Evolutionary conservation across 1,140 invertebrate species (phyloP).

Genomic region (Popillia japonica): DNA sequence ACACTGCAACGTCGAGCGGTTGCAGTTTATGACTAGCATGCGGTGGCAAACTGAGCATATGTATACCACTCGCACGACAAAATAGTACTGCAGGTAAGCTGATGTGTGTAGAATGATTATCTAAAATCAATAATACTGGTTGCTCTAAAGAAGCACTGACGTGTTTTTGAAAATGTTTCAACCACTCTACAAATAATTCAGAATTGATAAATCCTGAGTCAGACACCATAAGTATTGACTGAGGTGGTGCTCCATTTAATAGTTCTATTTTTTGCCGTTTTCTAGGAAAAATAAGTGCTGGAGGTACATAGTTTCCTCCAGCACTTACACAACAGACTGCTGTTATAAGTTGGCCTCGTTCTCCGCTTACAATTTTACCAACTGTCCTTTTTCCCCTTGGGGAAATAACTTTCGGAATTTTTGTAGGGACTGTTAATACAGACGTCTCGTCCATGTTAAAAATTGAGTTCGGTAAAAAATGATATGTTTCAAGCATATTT

Average conservation of each 20-base stretch:
- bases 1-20: constrained; percentile 35
- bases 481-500: constrained; percentile 23
- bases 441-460: constrained; percentile 40
- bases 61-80: constrained; percentile 35
- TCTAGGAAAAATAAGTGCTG: constrained; percentile 54
- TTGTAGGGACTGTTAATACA: constrained; percentile 38
- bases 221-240: constrained; percentile 26
- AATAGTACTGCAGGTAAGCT: constrained; percentile 30
- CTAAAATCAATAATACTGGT: constrained; percentile 42
- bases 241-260: constrained; percentile 48
- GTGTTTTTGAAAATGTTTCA: constrained; percentile 42
- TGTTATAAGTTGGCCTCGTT: constrained; percentile 36
- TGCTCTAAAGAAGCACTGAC: constrained; percentile 37
- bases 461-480: constrained; percentile 18
- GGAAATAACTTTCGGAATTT: constrained; percentile 14
- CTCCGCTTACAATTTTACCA: constrained; percentile 25
- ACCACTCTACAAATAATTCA: constrained; percentile 40
- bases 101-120: constrained; percentile 42
- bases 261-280: constrained; percentile 54
- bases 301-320: constrained; percentile 37
- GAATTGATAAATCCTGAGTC: constrained; percentile 34
- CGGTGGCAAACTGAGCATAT: constrained; percentile 39
- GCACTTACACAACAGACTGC: constrained; percentile 32
- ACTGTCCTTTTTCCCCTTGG: constrained; percentile 35
- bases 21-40: constrained; percentile 42